Evolutionary conservation across 2,797 vertebrate species (phyloP).

Genomic region (Yasuhikotakia modesta): DNA sequence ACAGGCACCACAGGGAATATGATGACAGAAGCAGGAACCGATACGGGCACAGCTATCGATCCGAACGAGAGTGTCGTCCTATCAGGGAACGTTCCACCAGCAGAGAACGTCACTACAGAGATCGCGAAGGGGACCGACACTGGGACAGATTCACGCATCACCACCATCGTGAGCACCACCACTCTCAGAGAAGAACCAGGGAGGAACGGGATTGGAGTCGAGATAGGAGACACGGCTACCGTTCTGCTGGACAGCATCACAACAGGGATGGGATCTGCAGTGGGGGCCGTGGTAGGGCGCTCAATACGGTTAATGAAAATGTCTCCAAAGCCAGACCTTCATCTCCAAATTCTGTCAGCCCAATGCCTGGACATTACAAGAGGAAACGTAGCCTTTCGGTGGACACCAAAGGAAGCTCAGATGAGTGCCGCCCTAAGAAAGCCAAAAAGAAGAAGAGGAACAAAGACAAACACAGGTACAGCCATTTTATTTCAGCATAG

Average conservation of each 20-base stretch:
- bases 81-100: constrained; percentile 70
- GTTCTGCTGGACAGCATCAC: constrained; percentile 50
- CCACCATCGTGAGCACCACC: constrained; percentile 35
- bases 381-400: constrained; percentile 61
- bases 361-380: constrained; percentile 59
- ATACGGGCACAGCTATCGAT: constrained; percentile 65
- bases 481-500: too few relatives aligned
- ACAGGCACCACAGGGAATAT: constrained; percentile 68
- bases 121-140: constrained; percentile 52
- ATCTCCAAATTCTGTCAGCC: constrained; percentile 56
- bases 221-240: constrained; percentile 69
- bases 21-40: constrained; percentile 65
- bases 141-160: constrained; percentile 68
- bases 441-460: constrained; percentile 92
- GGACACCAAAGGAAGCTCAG: constrained; percentile 58
- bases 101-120: constrained; percentile 68
- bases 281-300: constrained; percentile 51
- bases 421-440: constrained; percentile 77
- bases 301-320: constrained; percentile 63
- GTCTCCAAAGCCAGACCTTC: constrained; percentile 60
- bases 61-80: constrained; percentile 48
- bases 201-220: constrained; percentile 57
- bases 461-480: constrained; percentile 82
- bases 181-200: constrained; percentile 36
- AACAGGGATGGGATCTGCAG: constrained; percentile 38